Conservation (phyloP, 2,113 vertebrate genomes). For the Coregonus clupeaformis region DNA sequence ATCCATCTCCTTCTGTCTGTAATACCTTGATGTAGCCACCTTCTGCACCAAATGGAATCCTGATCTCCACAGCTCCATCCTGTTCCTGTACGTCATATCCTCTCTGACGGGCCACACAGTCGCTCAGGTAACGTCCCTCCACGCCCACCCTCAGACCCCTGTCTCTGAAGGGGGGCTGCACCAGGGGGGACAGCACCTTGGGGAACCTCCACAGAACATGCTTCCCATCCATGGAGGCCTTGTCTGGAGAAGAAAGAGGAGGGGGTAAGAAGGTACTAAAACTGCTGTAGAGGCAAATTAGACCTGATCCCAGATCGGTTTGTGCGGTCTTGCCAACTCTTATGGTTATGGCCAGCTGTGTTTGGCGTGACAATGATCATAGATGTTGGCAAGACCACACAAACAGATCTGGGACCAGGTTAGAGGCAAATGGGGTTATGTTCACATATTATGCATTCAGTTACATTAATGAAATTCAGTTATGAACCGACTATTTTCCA, state of each 20-base stretch:
- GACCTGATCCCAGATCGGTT: too few species aligned
- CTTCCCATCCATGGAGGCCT: conserved; percentile 23
- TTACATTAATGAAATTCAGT: background rate
- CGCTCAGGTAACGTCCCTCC: conserved; percentile 34
- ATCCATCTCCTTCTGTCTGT: background rate
- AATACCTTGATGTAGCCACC: conserved; percentile 49
- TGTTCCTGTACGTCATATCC: conserved; percentile 27
- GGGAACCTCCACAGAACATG: conserved; percentile 40
- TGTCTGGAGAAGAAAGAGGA: conserved; percentile 15
- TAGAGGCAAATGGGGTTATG: background rate
- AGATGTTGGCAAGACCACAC: too few species aligned
- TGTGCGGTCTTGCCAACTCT: too few species aligned
- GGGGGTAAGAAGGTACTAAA: background rate
- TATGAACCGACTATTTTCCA: background rate
- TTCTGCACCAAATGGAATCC: conserved; percentile 46
- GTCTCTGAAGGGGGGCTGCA: conserved; percentile 21
- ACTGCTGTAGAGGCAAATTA: background rate
- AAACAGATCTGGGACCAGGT: background rate
- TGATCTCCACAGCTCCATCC: conserved; percentile 21
- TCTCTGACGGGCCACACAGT: conserved; percentile 24
- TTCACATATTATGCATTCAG: too few species aligned
- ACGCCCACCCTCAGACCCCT: conserved; percentile 31
- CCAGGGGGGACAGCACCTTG: conserved; percentile 24
- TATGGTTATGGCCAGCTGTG: too few species aligned
- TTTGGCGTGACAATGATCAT: too few species aligned